Percentiles rank a stretch among this genome's conserved stretches.
phyloP scores from a whole-genome alignment of 2,113 vertebrate genomes.

The Myotis lucifugus region DNA sequence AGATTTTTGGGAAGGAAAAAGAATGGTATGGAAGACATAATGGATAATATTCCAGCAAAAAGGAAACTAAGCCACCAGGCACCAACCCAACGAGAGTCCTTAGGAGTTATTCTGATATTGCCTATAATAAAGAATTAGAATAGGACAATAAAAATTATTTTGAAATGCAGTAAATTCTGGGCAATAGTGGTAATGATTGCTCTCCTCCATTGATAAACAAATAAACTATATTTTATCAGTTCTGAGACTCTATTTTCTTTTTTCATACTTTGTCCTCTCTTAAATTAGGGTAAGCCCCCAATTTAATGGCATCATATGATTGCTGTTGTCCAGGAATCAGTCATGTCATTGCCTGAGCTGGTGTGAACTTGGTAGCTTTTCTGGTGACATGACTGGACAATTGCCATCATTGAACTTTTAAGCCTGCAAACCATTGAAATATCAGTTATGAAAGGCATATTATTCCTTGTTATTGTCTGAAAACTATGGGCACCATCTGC shows the following conservation, averaged over 20 bases:
- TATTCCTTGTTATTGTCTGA: background rate
- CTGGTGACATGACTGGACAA: background rate
- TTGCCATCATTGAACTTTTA: background rate
- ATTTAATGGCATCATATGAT: background rate
- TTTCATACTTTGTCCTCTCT: background rate
- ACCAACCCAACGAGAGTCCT: conserved; percentile 96
- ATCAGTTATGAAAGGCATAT: background rate
- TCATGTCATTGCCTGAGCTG: background rate
- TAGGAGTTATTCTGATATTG: conserved; percentile 89
- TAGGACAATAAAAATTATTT: conserved; percentile 20
- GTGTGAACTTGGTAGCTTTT: background rate
- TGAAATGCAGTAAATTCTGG: background rate
- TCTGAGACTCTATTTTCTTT: background rate
- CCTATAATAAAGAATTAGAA: conserved; percentile 83
- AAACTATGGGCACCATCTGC: background rate
- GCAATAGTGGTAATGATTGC: background rate
- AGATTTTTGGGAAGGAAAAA: conserved; percentile 91
- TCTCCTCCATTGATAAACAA: background rate
- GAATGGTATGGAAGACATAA: conserved; percentile 91
- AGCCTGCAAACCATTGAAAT: background rate
- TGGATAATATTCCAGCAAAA: conserved; percentile 79
- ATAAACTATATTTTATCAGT: background rate
- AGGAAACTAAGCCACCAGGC: conserved; percentile 97
- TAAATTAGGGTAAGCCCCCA: background rate
- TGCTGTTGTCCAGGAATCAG: background rate